Conservation (phyloP, 2,797 vertebrate genomes). For the Megaceryle alcyon region DNA sequence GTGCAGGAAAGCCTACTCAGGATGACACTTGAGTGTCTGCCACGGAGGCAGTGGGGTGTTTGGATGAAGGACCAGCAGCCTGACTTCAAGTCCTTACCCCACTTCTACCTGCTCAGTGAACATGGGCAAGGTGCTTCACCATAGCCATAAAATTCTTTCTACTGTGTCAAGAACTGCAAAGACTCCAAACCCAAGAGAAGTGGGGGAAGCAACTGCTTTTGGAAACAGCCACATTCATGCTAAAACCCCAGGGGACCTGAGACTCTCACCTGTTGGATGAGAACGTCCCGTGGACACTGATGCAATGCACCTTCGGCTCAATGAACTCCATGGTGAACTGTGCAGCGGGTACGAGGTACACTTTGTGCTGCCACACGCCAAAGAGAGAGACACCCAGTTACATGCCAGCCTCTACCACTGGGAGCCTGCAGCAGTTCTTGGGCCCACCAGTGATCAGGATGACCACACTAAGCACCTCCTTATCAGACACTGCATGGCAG, state of each 20-base stretch:
- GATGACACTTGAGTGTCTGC: neutral
- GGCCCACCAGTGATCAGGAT: neutral
- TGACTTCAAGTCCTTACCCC: neutral
- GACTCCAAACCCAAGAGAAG: neutral
- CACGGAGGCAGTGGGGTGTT: neutral
- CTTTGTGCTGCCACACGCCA: constrained; percentile 79
- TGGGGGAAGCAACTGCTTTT: rapidly evolving
- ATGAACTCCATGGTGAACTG: constrained; percentile 87
- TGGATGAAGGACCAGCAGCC: neutral
- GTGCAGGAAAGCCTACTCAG: neutral
- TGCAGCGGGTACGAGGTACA: constrained; percentile 84
- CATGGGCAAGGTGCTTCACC: neutral
- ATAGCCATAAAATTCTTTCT: neutral
- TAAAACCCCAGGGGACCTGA: neutral
- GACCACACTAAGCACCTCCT: neutral
- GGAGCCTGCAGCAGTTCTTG: neutral
- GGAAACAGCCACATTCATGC: neutral
- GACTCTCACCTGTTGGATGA: constrained; percentile 85
- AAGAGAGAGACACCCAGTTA: neutral
- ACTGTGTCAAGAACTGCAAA: neutral
- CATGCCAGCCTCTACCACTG: neutral
- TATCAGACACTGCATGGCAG: neutral
- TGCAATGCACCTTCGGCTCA: constrained; percentile 86
- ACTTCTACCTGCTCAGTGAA: neutral
- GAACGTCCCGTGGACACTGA: constrained; percentile 87